Evolutionary conservation across 2,888 invertebrate genomes (phyloP).

Genomic region (Lycia hirtaria): DNA sequence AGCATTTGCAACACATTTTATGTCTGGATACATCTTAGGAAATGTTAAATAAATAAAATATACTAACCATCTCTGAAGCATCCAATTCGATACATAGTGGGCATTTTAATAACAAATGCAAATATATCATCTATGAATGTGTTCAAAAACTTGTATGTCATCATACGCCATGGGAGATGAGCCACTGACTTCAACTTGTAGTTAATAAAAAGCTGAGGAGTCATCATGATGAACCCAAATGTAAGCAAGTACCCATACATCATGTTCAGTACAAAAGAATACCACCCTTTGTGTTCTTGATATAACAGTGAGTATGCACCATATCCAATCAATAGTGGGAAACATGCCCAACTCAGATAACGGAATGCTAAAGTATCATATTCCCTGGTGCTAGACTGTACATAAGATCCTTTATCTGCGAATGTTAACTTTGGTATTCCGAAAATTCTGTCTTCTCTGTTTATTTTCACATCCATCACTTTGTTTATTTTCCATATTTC

Average conservation of each 20-base stretch:
- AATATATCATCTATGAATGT: constrained; percentile 99
- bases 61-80: constrained; percentile 97
- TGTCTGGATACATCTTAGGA: neutral
- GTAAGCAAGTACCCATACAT: constrained; percentile 98
- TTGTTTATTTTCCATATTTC: constrained; percentile 99
- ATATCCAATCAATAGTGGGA: constrained; percentile 97
- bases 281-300: constrained; percentile 99
- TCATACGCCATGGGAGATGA: constrained; percentile 99
- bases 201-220: constrained; percentile 99
- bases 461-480: constrained; percentile 91
- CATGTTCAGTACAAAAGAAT: constrained; percentile 98
- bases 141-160: constrained; percentile 99
- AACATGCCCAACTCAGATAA: constrained; percentile 98
- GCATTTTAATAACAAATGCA: constrained; percentile 99
- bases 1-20: neutral
- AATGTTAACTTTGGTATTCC: constrained; percentile 93
- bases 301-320: constrained; percentile 97
- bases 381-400: constrained; percentile 95
- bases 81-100: constrained; percentile 98
- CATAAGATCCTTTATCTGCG: constrained; percentile 98
- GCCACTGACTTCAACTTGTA: constrained; percentile 99
- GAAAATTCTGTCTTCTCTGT: constrained; percentile 89
- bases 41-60: constrained; percentile 8
- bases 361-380: constrained; percentile 98
- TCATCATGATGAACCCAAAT: constrained; percentile 99